Base-by-base conservation (phyloP, 2,888 invertebrate genomes). In the Ormyrus labotus region DNA sequence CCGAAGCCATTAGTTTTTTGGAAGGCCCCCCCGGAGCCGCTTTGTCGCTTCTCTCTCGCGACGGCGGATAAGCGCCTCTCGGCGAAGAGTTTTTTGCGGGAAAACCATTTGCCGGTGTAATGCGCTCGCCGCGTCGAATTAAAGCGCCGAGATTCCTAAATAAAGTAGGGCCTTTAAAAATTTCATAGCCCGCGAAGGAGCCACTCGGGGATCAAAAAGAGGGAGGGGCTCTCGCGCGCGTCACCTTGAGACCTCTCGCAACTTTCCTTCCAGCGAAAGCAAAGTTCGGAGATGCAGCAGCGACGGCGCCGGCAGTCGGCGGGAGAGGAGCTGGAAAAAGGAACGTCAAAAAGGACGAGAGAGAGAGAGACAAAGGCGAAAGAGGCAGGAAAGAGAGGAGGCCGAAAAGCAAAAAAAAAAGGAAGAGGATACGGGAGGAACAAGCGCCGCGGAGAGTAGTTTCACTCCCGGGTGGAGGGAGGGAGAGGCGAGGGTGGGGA, bases 341-440 rank as follows among this genome's bases (percentile, higher is more conserved):
- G 48, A 13, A 3, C 53, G 50, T 11, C 48, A 45, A 69, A 63
- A 80, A 74, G 53, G 61, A 69, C 7, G 47, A 11, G 6, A 60
- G 58, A 64, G 68, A 11, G 6, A 60, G 58, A 64, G 68, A 68
- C 55, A 61, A 68, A 60, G 58, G 61, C 63, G 19, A 70, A 71
- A 61, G 78, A 65, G 81, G 72, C 67, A 64, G 57, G 81, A 75
- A 55, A 77, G 67, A 74, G 65, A 77, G 64, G 67, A 63, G 83
- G 81, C 74, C 80, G 47, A 78, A 75, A 82, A 69, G 65, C 60
- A 75, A 83, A 82, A 73, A 75, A 83, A 82, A 73, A 72, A 61
- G 51, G 63, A 53, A 74, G 57, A 70, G 57, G 67, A 55, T 63
- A 50, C n/a, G 34, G 34, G 34, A 34, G 34, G 34, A 34, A 34